Percentiles rank a stretch among this genome's conserved stretches.
Evolutionary conservation across 2,113 vertebrate species (phyloP).

Genomic region (Catharus minimus): DNA sequence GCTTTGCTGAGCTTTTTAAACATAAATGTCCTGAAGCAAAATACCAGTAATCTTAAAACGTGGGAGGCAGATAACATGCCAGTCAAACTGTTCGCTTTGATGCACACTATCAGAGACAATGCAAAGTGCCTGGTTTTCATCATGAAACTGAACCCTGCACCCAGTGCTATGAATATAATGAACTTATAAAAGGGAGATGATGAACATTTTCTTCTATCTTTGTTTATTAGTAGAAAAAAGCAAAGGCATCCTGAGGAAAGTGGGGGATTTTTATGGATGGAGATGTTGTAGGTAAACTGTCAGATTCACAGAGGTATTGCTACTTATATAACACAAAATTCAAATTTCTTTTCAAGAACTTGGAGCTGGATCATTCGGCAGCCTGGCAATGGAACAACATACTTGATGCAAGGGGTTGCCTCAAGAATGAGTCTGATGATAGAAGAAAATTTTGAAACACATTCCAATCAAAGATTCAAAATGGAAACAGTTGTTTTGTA

Average conservation of each 20-base stretch:
- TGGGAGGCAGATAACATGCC: not conserved
- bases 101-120: not conserved
- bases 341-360: not conserved
- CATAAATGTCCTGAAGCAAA: conserved; percentile 46
- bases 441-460: not conserved
- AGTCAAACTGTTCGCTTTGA: conserved; percentile 3
- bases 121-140: not conserved
- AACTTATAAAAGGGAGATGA: not conserved
- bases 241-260: not conserved
- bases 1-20: conserved; percentile 50
- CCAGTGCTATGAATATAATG: not conserved
- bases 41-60: conserved; percentile 13
- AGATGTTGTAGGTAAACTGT: not conserved
- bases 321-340: not conserved
- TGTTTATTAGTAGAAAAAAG: not conserved
- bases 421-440: not conserved
- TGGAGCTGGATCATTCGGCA: not conserved
- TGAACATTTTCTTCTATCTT: not conserved
- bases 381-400: not conserved
- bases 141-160: not conserved
- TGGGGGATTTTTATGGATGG: not conserved
- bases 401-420: not conserved
- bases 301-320: not conserved
- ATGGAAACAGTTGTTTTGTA: not conserved
- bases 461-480: not conserved